Evolutionary conservation across 1,140 invertebrate species (phyloP).

Genomic region (Eupristina koningsbergeri): DNA sequence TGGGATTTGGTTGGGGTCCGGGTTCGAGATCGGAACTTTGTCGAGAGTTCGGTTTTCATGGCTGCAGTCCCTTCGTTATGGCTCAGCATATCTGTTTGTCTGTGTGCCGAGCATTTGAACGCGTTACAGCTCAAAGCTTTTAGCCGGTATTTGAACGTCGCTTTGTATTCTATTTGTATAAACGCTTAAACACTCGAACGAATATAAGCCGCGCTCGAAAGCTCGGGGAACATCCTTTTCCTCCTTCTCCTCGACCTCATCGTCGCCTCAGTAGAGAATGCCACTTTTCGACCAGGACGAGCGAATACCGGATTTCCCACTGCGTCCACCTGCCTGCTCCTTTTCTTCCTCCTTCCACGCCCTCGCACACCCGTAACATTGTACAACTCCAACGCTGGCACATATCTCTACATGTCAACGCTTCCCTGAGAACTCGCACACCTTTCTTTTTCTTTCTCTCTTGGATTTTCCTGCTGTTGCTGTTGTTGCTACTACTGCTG

Average conservation of each 20-base stretch:
- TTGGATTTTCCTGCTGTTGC: neutral
- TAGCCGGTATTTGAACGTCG: constrained; percentile 68
- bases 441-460: neutral
- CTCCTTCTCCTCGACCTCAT: neutral
- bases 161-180: constrained; percentile 71
- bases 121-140: constrained; percentile 73
- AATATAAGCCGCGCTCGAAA: constrained; percentile 42
- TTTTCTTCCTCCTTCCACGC: neutral
- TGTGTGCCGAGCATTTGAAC: constrained; percentile 64
- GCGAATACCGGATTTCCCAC: constrained; percentile 6
- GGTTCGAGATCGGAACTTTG: too few relatives aligned
- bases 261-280: neutral
- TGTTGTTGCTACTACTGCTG: too few relatives aligned
- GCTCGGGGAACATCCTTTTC: neutral
- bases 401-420: too few relatives aligned
- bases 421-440: constrained; percentile 13
- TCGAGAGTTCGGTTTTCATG: neutral
- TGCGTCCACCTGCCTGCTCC: constrained; percentile 29
- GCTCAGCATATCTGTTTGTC: constrained; percentile 63
- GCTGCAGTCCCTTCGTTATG: too few relatives aligned
- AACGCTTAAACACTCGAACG: constrained; percentile 67
- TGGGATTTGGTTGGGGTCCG: too few relatives aligned
- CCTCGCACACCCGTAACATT: neutral
- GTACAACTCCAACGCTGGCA: neutral
- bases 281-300: constrained; percentile 27